Base-by-base conservation (phyloP, 2,113 vertebrate genomes). In the Zosterops hypoxanthus region DNA sequence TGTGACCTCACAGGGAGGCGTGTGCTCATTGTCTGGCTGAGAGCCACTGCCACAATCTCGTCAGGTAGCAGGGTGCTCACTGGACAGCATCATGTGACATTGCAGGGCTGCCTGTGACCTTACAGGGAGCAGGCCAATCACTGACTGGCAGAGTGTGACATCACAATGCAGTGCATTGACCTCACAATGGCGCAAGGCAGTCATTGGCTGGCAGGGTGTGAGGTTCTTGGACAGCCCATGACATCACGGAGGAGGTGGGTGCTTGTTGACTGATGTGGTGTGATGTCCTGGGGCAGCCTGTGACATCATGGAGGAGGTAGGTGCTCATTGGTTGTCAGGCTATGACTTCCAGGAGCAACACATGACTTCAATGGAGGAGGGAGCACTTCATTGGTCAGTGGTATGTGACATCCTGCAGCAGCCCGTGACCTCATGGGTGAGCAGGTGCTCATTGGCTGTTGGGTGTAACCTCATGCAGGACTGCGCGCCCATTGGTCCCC, bases 121-220 rank as follows among this genome's bases (percentile, higher is more conserved):
- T 1, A 7, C 7, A 19, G 26, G 17, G 14, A 52, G 36, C 21
- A 29, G n/a, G 6, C 6, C 17, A 4, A 0, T 11, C 36, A 6
- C 3, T 50, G 46, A 14, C 44, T 33, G 28, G 5, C 12, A 16
- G 23, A 13, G 2, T 14, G 53, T 50, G 60, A 82, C 15, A 6
- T 61, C 73, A 15, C 23, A 7, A 6, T 22, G 52, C 16, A 25
- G 8, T 1, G n/a, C 5, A 1, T 79, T 79, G 71, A 44, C 56
- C 14, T 84, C 64, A 53, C 14, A 6, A 13, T 5, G 19, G 11
- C 0, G 0, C 2, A 3, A 18, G 20, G 2, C 8, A 0, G 5
- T 44, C 44, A 12, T 2, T n/a, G 80, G 29, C 72, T 33, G 26
- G 1, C 21, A 34, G 26, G 5, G 2, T 64, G 26, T 31, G 73